A percentile compares a stretch with the other conserved stretches of the same genome.
These are phyloP conservation scores for Drosophila kurseongensis DNA, from an alignment of 1,140 invertebrate species.

Conservation along the genomic window DNA sequence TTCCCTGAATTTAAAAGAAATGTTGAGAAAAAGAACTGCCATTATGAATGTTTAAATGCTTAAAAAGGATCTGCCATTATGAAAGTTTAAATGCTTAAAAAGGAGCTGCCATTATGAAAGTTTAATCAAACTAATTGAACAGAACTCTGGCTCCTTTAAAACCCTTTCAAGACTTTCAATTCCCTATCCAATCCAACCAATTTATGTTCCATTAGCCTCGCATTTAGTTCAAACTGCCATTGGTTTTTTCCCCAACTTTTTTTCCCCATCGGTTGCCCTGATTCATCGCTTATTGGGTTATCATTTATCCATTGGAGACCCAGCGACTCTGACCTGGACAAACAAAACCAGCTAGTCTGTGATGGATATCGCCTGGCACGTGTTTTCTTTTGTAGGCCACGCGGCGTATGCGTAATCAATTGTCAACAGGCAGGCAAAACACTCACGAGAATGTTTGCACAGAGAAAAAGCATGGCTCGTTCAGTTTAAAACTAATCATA, in stretches of 20 bases:
- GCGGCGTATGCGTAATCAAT: conserved; percentile 56
- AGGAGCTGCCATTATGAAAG: too few relatives aligned
- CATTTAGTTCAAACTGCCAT: background rate
- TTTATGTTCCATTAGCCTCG: background rate
- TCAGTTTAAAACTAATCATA: too few relatives aligned
- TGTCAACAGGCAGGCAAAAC: conserved; percentile 43
- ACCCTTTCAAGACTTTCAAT: too few relatives aligned
- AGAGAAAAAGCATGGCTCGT: background rate
- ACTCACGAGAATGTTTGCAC: conserved; percentile 19
- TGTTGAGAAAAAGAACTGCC: too few relatives aligned
- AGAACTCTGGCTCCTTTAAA: too few relatives aligned
- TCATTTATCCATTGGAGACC: conserved; percentile 17
- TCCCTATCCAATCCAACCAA: background rate
- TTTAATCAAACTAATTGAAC: background rate
- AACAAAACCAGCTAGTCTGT: conserved; percentile 23
- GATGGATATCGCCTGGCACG: conserved; percentile 39
- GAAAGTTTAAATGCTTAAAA: too few relatives aligned
- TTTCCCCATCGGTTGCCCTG: background rate
- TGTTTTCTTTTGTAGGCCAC: conserved; percentile 27
- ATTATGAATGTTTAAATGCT: too few relatives aligned
- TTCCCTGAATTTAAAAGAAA: too few relatives aligned
- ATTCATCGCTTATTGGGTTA: conserved; percentile 28
- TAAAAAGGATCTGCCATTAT: too few relatives aligned
- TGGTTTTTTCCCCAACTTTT: background rate
- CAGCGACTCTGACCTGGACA: conserved; percentile 25